Conservation (phyloP, 2,113 vertebrate genomes). For the Callipepla californica region DNA sequence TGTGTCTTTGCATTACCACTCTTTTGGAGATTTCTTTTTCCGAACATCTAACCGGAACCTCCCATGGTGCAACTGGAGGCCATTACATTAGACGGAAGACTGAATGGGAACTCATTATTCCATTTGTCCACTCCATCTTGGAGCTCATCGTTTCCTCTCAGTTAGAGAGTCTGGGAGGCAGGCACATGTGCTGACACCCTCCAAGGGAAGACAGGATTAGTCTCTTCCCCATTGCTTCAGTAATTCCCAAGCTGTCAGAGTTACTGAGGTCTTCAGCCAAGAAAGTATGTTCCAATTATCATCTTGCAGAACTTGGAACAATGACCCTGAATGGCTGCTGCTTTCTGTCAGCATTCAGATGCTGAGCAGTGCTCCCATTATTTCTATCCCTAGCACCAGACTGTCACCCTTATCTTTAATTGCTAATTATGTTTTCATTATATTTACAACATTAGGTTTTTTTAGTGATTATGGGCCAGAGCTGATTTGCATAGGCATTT, state of each 20-base stretch:
- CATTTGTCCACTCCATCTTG: neutral
- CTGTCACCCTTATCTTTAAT: conserved; percentile 44
- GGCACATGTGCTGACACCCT: accelerated
- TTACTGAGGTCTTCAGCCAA: neutral
- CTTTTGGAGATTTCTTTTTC: no score
- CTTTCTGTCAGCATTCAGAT: neutral
- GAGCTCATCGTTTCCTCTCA: neutral
- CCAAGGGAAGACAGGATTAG: neutral
- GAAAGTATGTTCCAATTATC: neutral
- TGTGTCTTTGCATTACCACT: no score
- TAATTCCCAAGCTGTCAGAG: neutral
- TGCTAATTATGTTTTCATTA: conserved; percentile 45
- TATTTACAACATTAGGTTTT: conserved; percentile 31
- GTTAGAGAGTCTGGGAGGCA: accelerated
- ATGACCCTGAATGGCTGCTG: neutral
- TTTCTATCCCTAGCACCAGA: neutral
- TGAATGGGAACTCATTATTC: neutral
- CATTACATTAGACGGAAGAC: no score
- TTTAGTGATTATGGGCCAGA: neutral
- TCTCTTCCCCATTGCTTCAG: neutral
- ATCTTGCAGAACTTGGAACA: neutral
- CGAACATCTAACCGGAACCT: no score
- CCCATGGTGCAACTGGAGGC: no score
- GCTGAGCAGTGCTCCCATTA: neutral
- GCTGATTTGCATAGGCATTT: conserved; percentile 11